Percentiles rank a stretch among this genome's conserved stretches.
Evolutionary conservation across 2,113 vertebrate species (phyloP).

Genomic region (Sterrhoptilus dennistouni): DNA sequence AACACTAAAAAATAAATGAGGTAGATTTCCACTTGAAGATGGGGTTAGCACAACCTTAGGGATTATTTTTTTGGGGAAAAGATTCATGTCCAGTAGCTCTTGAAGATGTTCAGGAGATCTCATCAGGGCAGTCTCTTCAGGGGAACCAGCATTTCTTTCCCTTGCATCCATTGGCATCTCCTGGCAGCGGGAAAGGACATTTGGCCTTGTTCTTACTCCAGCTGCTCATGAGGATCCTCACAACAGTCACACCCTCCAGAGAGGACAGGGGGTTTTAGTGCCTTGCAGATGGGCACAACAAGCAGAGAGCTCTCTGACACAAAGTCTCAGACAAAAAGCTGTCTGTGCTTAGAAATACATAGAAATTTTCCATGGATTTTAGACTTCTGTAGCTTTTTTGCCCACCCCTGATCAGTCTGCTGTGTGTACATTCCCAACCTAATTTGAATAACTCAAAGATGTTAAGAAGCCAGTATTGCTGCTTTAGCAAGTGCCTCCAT

Average conservation of each 20-base stretch:
- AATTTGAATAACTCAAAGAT: not conserved
- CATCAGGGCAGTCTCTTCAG: not conserved
- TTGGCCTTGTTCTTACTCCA: not conserved
- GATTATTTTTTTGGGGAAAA: not conserved
- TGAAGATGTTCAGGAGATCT: not conserved
- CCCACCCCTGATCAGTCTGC: not conserved
- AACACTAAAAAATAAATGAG: not conserved
- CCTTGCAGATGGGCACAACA: not conserved
- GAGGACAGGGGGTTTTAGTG: not conserved
- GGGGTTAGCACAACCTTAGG: not conserved
- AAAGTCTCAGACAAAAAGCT: not conserved
- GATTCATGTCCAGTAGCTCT: not conserved
- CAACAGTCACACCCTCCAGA: accelerated
- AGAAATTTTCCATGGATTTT: not conserved
- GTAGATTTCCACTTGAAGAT: not conserved
- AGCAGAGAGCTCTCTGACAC: not conserved
- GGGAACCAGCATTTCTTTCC: not conserved
- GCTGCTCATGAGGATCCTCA: not conserved
- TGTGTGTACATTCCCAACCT: not conserved
- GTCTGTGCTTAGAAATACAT: not conserved
- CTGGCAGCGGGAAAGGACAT: not conserved
- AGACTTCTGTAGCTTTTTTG: not conserved
- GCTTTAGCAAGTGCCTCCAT: not conserved
- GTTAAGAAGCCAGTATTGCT: not conserved
- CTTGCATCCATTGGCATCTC: not conserved